These are phyloP conservation scores for Fragum fragum DNA, from an alignment of 2,888 invertebrate genomes.

Conservation along the genomic window DNA sequence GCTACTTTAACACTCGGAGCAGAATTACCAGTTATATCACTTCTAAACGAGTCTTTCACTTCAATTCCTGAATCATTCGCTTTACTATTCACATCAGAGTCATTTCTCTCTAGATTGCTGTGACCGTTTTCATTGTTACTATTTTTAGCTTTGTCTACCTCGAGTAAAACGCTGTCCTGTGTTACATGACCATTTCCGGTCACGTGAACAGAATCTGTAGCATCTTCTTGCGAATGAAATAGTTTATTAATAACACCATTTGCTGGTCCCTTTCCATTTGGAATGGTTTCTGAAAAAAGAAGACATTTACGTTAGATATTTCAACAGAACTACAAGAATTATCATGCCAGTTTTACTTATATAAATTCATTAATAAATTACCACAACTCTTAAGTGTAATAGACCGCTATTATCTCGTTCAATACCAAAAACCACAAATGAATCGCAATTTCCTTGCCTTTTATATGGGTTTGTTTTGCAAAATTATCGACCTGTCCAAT, in stretches of 20 bases:
- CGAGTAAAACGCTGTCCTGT: background rate
- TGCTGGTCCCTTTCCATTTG: slow-evolving; percentile 9
- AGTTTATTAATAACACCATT: slow-evolving; percentile 17
- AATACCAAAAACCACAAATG: too few species aligned
- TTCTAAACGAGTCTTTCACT: slow-evolving; percentile 53
- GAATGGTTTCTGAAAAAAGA: slow-evolving; percentile 26
- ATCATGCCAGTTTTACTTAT: too few species aligned
- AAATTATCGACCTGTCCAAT: too few species aligned
- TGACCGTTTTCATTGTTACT: slow-evolving; percentile 2
- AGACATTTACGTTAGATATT: too few species aligned
- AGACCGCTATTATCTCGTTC: too few species aligned
- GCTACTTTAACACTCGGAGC: background rate
- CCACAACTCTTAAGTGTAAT: too few species aligned
- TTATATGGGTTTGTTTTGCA: too few species aligned
- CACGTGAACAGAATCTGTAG: slow-evolving; percentile 1
- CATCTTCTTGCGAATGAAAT: background rate
- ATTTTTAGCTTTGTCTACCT: background rate
- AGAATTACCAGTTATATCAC: slow-evolving; percentile 34
- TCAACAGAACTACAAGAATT: too few species aligned
- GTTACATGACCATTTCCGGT: slow-evolving; percentile 12
- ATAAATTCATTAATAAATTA: too few species aligned
- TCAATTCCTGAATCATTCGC: slow-evolving; percentile 59
- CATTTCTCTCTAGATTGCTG: slow-evolving; percentile 53
- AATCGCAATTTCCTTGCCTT: too few species aligned
- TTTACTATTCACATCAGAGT: slow-evolving; percentile 59